Base-by-base conservation (phyloP, 2,113 vertebrate genomes). In the Dissostichus mawsoni region DNA sequence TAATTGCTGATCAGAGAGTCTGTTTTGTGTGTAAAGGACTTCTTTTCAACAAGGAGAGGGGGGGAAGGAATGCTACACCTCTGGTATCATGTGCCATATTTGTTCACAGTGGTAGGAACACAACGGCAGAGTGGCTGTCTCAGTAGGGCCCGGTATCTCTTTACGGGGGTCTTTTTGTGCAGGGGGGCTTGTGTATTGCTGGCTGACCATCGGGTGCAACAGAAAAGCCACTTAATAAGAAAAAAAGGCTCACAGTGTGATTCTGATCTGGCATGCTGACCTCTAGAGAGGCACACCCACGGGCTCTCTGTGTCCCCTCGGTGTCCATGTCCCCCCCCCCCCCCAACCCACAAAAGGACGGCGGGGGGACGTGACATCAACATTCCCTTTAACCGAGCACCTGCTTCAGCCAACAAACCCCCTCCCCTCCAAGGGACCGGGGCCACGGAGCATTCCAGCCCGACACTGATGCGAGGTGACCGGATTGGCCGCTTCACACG, bases 1-100 rank as follows among this genome's bases (percentile, higher is more conserved):
- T 94, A 95, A 95, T 95, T 95, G 93, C 88, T 92, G 92, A 94
- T 93, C 92, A 92, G 89, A 92, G 92, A 92, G 85, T 86, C 82
- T 93, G 90, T 94, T 87, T 90, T 84, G 75, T 82, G 91, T 91
- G 84, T 89, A 90, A 90, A 90, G 85, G 87, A 89, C 88, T 91
- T 91, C 90, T 85, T 92, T 29, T 92, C 90, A 92, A 84, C 78
- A 52, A 74, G 79, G 47, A 77, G 82, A 65, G 79, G 79, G 81
- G 74, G 81, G 78, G 82, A 84, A 90, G 87, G 78, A 92, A 92
- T 56, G 72, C 81, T 83, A 89, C 89, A 90, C 92, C 90, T 94
- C 81, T 78, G 85, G 87, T 91, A 91, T 92, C 88, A 86, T 88
- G 85, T 90, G 92, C 84, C 82, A 70, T 91, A 85, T 89, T 91